phyloP scores from a whole-genome alignment of 2,113 vertebrate species.

The Phocoena phocoena region DNA sequence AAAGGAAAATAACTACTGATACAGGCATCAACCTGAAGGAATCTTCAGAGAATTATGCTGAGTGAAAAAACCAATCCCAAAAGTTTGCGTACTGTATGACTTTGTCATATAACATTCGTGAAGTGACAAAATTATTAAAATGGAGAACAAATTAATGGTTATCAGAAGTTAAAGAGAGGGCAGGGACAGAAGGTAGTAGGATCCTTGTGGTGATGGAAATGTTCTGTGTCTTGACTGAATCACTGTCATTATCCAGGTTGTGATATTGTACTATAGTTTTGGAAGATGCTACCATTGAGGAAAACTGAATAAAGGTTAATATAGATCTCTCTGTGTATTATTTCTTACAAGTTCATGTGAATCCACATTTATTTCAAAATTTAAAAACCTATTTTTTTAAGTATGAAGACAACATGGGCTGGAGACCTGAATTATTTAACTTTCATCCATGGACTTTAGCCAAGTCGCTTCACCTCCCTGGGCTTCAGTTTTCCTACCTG shows the following conservation, averaged over 20 bases:
- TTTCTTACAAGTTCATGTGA: background rate
- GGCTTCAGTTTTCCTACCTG: background rate
- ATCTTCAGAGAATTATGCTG: background rate
- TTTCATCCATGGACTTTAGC: background rate
- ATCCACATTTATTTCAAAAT: background rate
- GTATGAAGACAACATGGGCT: background rate
- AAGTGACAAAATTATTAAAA: background rate
- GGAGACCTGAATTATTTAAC: background rate
- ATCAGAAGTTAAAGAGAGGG: background rate
- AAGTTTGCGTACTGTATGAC: background rate
- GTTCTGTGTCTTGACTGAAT: background rate
- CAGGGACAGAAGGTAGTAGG: background rate
- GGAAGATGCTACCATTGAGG: background rate
- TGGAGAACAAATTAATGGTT: background rate
- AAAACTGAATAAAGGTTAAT: background rate
- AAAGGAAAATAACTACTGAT: background rate
- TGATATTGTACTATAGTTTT: background rate
- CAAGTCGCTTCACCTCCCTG: background rate
- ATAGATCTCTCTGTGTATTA: background rate
- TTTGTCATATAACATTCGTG: background rate
- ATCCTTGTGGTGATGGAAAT: background rate
- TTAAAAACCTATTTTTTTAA: background rate
- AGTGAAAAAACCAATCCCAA: background rate
- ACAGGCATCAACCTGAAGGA: background rate
- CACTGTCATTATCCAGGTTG: background rate